Evolutionary conservation across 2,113 vertebrate species (phyloP).

Genomic region (Semicossyphus pulcher): DNA sequence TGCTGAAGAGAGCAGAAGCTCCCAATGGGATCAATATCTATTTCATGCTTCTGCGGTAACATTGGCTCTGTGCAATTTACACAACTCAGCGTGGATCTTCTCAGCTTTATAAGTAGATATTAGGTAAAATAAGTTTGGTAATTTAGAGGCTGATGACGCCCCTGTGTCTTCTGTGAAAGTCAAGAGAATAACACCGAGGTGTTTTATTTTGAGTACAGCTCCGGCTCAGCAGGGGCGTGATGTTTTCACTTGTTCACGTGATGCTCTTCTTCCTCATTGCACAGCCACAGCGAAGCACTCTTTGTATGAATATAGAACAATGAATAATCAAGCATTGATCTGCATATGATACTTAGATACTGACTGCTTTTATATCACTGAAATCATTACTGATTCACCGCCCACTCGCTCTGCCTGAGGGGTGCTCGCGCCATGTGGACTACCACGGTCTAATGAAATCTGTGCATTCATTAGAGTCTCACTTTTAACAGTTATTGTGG

Average conservation of each 20-base stretch:
- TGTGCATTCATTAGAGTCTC: not conserved
- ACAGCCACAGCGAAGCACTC: slow-evolving; percentile 3
- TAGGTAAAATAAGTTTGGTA: slow-evolving; percentile 13
- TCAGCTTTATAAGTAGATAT: slow-evolving; percentile 15
- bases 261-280: not conserved
- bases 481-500: not conserved
- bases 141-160: slow-evolving; percentile 46
- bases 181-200: not conserved
- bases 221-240: slow-evolving; percentile 15
- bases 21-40: slow-evolving; percentile 63
- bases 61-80: slow-evolving; percentile 40
- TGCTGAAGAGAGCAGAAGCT: slow-evolving; percentile 15
- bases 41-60: slow-evolving; percentile 63
- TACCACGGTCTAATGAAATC: slow-evolving; percentile 1
- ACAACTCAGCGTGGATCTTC: slow-evolving; percentile 33
- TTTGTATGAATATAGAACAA: slow-evolving; percentile 11
- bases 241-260: slow-evolving; percentile 29
- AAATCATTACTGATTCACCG: slow-evolving; percentile 1
- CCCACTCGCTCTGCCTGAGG: slow-evolving; percentile 12
- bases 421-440: not conserved
- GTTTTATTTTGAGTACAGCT: slow-evolving; percentile 18
- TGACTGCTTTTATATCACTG: not conserved
- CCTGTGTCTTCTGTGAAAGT: slow-evolving; percentile 13
- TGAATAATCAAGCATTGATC: not conserved
- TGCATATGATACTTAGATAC: slow-evolving; percentile 18